A percentile compares a stretch with the other conserved stretches of the same genome.
Evolutionary conservation across 2,797 vertebrate genomes (phyloP).

Genomic region (Cygnus olor): DNA sequence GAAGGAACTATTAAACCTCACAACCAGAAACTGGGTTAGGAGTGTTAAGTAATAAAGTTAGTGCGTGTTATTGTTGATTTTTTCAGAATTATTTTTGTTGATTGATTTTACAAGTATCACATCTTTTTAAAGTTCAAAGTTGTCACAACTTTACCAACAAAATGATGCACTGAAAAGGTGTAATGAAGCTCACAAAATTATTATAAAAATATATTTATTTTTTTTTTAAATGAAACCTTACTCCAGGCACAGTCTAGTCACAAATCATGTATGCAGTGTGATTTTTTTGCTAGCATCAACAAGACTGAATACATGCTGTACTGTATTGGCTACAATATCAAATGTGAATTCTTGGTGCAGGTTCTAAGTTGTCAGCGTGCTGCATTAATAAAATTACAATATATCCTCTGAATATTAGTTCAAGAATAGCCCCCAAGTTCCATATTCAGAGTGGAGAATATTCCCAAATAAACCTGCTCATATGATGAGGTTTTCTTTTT

Average conservation of each 20-base stretch:
- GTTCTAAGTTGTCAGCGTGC: not conserved
- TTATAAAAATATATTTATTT: not conserved
- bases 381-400: slow-evolving; percentile 3
- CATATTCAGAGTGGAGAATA: not conserved
- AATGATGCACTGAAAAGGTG: not conserved
- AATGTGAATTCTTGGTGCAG: not conserved
- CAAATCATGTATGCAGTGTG: not conserved
- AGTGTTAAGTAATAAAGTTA: slow-evolving; percentile 2
- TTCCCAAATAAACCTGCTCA: not conserved
- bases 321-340: not conserved
- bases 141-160: not conserved
- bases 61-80: not conserved
- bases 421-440: not conserved
- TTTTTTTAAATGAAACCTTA: not conserved
- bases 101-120: not conserved
- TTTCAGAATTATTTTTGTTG: slow-evolving; percentile 18
- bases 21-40: not conserved
- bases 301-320: not conserved
- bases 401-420: not conserved
- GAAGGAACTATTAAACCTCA: not conserved
- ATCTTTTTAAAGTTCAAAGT: not conserved
- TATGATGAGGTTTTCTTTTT: not conserved
- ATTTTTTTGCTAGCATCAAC: slow-evolving; percentile 17
- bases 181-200: not conserved
- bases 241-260: not conserved